Base-by-base conservation (phyloP, 2,113 vertebrate species). In the Forbesichthys papilliferus region DNA sequence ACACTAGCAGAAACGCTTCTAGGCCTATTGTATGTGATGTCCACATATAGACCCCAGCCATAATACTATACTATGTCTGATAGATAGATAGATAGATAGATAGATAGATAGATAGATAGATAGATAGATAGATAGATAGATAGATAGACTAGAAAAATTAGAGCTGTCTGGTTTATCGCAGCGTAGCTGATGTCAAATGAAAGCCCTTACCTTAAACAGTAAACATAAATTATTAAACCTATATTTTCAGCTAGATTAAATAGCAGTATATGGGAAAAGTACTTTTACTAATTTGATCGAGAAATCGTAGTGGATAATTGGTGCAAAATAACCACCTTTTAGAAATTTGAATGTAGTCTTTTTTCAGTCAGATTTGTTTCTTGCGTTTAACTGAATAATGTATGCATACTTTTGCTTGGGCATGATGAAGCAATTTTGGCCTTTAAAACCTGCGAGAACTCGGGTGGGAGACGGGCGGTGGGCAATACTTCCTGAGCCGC, bases 391-490 rank as follows among this genome's bases (percentile, higher is more conserved):
- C 94, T 96, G 94, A 97, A 98, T 98, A 98, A 97, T 96, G 92
- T 93, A 96, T 96, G 95, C 95, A 94, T 93, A 93, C 95, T 94
- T 96, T 94, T 92, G 93, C 93, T 93, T 93, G 92, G 95, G 93
- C 95, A 95, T 95, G 95, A 98, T 96, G 94, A 96, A 98, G 96
- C 95, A 95, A 96, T 96, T 96, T 94, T 94, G 93, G 94, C 93
- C 95, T 94, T 95, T 94, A 95, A 92, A 94, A 95, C 87, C 93
- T 93, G 94, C 88, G 90, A 92, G 90, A 91, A 86, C 87, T 93
- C 92, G 92, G 84, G 89, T 93, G 92, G 91, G 92, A 93, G 93
- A 62, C 79, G 64, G 49, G 70, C 42, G 47, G 27, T 20, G 79
- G 67, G 68, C 71, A 91, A 93, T 92, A 88, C 93, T 96, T 97